Conservation (phyloP, 2,888 invertebrate genomes). For the Ectemnius cavifrons region DNA sequence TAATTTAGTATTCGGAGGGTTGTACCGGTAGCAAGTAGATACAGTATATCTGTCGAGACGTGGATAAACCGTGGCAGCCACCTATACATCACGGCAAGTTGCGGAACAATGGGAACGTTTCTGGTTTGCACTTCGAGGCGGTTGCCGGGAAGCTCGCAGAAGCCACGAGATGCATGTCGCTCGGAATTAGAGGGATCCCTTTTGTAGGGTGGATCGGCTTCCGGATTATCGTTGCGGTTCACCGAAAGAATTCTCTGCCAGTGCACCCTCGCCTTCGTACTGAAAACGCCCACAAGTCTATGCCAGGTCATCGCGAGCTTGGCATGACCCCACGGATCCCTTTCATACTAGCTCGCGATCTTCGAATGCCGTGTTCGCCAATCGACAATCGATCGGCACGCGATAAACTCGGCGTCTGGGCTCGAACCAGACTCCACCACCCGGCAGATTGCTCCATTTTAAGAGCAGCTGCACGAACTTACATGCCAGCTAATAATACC, state of each 20-base stretch:
- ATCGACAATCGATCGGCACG: conserved; percentile 35
- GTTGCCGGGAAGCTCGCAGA: conserved; percentile 15
- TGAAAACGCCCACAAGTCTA: conserved; percentile 32
- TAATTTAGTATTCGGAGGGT: too few species aligned
- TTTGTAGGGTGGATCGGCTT: conserved; percentile 47
- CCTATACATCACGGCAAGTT: conserved; percentile 7
- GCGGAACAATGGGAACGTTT: conserved; percentile 23
- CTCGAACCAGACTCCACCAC: too few species aligned
- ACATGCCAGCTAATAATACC: too few species aligned
- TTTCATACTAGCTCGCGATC: conserved; percentile 47
- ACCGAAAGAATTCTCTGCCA: conserved; percentile 53
- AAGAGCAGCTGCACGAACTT: too few species aligned
- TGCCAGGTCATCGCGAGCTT: conserved; percentile 31
- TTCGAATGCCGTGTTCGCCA: conserved; percentile 46
- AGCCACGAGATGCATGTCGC: conserved; percentile 32
- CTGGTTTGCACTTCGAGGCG: conserved; percentile 27
- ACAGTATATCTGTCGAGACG: not conserved
- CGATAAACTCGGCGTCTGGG: conserved; percentile 22
- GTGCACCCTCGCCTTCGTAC: conserved; percentile 10
- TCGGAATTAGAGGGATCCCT: conserved; percentile 28
- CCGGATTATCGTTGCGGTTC: conserved; percentile 52
- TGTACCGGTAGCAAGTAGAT: too few species aligned
- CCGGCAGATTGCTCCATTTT: too few species aligned
- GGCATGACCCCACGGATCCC: conserved; percentile 41
- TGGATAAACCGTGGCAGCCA: conserved; percentile 5